phyloP scores from a whole-genome alignment of 2,113 vertebrate species.

The Macroglossus sobrinus region DNA sequence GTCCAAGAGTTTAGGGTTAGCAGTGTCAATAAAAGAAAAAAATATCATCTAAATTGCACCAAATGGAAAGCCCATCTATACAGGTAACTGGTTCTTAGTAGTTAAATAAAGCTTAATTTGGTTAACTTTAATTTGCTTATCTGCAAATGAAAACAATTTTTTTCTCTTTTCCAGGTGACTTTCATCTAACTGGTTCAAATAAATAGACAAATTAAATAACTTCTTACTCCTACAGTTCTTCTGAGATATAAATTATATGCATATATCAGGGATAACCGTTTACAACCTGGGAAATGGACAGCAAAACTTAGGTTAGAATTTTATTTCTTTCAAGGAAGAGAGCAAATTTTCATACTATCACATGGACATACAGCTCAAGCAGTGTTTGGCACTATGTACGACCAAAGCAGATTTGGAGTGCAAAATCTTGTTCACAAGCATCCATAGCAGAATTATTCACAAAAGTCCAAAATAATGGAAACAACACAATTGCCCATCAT shows the following conservation, averaged over 20 bases:
- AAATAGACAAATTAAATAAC: background rate
- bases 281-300: background rate
- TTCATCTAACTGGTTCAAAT: background rate
- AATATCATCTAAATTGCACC: background rate
- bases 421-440: background rate
- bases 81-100: background rate
- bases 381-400: background rate
- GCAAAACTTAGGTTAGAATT: background rate
- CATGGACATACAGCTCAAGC: background rate
- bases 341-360: background rate
- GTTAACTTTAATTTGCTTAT: background rate
- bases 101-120: background rate
- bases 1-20: background rate
- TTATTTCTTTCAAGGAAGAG: background rate
- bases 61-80: background rate
- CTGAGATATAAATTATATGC: background rate
- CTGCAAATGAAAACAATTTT: background rate
- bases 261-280: background rate
- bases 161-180: background rate
- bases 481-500: background rate
- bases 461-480: background rate
- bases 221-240: background rate
- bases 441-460: background rate
- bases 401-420: background rate
- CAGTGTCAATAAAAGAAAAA: background rate